Percentiles rank a stretch among this genome's conserved stretches.
Evolutionary conservation across 2,888 invertebrate species (phyloP).

Genomic region (Cylloceria caligata): DNA sequence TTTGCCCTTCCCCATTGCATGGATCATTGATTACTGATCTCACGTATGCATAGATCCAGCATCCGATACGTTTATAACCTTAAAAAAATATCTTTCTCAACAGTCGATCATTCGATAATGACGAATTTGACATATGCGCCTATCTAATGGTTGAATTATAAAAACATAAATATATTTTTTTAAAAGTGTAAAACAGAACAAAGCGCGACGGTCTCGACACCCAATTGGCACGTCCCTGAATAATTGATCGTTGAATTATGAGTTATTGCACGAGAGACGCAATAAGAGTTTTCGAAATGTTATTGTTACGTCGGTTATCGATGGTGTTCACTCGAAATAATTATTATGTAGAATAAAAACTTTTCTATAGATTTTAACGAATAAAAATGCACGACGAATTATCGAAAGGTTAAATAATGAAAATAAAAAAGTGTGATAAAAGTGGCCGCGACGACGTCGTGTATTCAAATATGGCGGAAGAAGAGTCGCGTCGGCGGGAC

Average conservation of each 20-base stretch:
- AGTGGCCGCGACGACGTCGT: constrained; percentile 33
- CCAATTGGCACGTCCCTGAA: constrained; percentile 63
- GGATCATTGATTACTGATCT: constrained; percentile 9
- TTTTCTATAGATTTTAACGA: not conserved
- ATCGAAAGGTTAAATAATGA: constrained; percentile 22
- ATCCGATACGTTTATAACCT: not conserved
- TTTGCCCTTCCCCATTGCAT: too few relatives aligned
- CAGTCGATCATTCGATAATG: not conserved
- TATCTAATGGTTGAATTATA: not conserved
- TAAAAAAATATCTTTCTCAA: not conserved
- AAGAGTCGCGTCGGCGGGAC: constrained; percentile 68
- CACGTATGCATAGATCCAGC: constrained; percentile 8
- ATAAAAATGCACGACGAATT: too few relatives aligned
- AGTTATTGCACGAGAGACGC: constrained; percentile 65
- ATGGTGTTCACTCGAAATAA: too few relatives aligned
- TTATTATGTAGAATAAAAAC: too few relatives aligned
- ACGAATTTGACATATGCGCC: not conserved
- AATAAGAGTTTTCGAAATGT: constrained; percentile 17
- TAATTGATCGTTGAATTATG: constrained; percentile 74
- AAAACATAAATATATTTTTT: not conserved
- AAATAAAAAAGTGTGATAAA: constrained; percentile 57
- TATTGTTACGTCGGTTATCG: not conserved
- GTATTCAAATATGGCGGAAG: constrained; percentile 77
- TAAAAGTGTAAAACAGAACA: not conserved
- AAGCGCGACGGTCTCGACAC: constrained; percentile 16